Evolutionary conservation across 2,888 invertebrate species (phyloP), one percentile per base, ranked within the genome.

Genomic region (Drosophila stalkeri): DNA sequence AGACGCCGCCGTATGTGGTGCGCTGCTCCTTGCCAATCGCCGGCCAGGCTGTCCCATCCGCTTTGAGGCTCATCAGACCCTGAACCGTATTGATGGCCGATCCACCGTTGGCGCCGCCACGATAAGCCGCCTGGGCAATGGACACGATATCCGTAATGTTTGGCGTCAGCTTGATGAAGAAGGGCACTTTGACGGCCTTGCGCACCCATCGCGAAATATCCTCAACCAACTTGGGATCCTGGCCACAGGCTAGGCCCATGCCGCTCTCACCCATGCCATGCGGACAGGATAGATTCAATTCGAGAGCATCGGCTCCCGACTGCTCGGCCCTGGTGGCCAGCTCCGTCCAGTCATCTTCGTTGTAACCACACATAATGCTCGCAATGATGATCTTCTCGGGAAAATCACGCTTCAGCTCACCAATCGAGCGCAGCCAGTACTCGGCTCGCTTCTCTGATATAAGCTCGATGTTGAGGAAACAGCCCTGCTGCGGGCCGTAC

Each of bases 221-320:
- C 80, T 95, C 94, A 2, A 99, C 99, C 70, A 98, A 93, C 35
- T 96, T 95, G 0, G 98, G 97, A 92, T 98, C 97, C 95, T 99
- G 99, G 66, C 99, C 99, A 93, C 99, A 99, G 52, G 99, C 99
- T 60, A 99, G 94, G 0, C 99, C 99, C 99, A 99, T 99, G 46
- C 99, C 99, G 14, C 97, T 96, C 92, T 99, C 99, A 2, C 98
- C 99, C 99, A 99, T 99, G 8, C 99, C 99, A 93, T 99, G 99
- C 0, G 99, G 99, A 92, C 99, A 99, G 0, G 99, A 99, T 59
- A 99, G 93, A 94, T 99, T 99, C 59, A 99, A 93, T 91, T 99
- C 99, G 16, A 99, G 93, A 0, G 98, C 99, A 93, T 99, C 99
- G 0, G 99, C 96, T 0, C 99, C 99, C 0, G 98, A 94, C 0